A percentile compares a stretch with the other conserved stretches of the same genome.
Evolutionary conservation across 64 coral and sea anemone species (phyloP).

Genomic region (Astreopora myriophthalma): DNA sequence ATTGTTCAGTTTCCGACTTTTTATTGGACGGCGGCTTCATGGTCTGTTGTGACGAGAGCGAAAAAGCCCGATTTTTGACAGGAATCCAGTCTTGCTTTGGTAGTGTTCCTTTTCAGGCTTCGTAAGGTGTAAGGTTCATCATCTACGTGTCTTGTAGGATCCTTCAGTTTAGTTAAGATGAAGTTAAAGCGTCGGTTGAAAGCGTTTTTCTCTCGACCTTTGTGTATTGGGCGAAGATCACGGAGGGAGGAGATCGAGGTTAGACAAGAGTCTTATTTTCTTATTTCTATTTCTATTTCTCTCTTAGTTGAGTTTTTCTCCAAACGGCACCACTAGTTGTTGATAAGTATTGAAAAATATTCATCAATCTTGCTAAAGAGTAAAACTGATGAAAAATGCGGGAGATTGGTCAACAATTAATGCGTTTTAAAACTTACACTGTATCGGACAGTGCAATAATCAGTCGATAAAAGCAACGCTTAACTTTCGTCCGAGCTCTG

Average conservation of each 20-base stretch:
- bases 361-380: no score
- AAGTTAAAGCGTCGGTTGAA: conserved; percentile 25
- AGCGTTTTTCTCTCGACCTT: background rate
- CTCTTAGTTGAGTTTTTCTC: background rate
- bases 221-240: background rate
- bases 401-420: no score
- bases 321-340: background rate
- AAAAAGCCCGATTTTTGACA: background rate
- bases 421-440: no score
- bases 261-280: background rate
- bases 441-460: no score
- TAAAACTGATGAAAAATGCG: no score
- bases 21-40: background rate
- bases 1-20: background rate
- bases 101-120: background rate
- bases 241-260: background rate
- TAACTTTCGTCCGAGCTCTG: no score
- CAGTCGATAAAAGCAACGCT: no score
- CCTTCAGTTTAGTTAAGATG: background rate
- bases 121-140: no score
- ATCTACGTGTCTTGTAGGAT: background rate
- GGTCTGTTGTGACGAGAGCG: background rate
- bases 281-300: background rate
- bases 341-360: background rate
- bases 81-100: background rate